Conservation (phyloP, 2,113 vertebrate genomes). For the Podilymbus podiceps region DNA sequence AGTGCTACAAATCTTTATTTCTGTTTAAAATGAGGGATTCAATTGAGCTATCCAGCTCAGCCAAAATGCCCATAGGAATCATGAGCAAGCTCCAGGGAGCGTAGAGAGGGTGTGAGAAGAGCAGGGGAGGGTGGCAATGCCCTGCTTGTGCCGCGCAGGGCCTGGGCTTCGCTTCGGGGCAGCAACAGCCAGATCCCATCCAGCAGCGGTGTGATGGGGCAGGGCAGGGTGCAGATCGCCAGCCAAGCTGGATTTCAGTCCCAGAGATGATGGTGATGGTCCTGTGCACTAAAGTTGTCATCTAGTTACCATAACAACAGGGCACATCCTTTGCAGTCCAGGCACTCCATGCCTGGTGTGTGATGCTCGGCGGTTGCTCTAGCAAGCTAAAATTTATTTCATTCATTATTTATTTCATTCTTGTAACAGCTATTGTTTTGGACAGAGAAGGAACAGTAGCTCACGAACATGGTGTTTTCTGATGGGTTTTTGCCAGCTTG, state of each 20-base stretch:
- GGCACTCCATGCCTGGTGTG: neutral
- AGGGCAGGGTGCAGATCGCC: neutral
- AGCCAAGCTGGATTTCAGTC: slow-evolving; percentile 10
- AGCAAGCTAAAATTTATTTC: slow-evolving; percentile 38
- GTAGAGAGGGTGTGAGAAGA: neutral
- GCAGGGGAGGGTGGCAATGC: neutral
- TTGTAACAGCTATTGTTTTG: slow-evolving; percentile 47
- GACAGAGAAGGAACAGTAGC: neutral
- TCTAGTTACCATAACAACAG: slow-evolving; percentile 71
- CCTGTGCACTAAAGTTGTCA: slow-evolving; percentile 32
- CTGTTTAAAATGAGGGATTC: neutral
- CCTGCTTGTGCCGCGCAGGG: neutral
- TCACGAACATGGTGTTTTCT: slow-evolving; percentile 8
- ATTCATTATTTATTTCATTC: slow-evolving; percentile 50
- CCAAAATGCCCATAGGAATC: neutral
- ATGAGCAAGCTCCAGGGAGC: rapidly evolving
- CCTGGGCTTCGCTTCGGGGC: neutral
- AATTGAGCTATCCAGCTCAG: neutral
- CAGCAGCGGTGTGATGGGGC: neutral
- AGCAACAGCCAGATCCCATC: neutral
- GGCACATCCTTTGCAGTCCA: slow-evolving; percentile 42
- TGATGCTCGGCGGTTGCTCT: slow-evolving; percentile 20
- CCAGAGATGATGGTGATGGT: neutral
- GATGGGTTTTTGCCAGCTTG: neutral
- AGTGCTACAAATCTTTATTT: neutral